These are phyloP conservation scores for Megaceryle maxima DNA, from an alignment of 2,113 vertebrate genomes.

Conservation along the genomic window DNA sequence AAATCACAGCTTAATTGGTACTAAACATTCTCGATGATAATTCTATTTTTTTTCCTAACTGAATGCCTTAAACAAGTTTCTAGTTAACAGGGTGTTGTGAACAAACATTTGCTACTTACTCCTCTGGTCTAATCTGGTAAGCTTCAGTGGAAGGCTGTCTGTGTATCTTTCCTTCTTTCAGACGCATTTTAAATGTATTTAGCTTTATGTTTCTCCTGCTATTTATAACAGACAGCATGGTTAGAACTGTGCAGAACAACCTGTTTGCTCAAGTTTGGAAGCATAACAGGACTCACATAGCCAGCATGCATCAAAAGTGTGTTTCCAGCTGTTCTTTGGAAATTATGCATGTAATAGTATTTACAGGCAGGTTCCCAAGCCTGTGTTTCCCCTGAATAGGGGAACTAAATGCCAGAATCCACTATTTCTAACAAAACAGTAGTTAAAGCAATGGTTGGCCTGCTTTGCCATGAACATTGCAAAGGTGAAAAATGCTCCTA, in stretches of 20 bases:
- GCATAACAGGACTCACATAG: neutral
- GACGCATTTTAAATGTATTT: neutral
- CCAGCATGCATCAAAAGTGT: neutral
- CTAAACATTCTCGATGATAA: neutral
- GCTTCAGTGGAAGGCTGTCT: neutral
- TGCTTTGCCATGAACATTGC: neutral
- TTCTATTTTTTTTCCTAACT: neutral
- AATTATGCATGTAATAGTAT: neutral
- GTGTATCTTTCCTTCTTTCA: neutral
- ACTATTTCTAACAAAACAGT: accelerated
- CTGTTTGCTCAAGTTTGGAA: neutral
- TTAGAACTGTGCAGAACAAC: neutral
- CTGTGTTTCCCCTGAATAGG: neutral
- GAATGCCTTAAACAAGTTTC: neutral
- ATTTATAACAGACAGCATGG: neutral
- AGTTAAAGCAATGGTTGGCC: accelerated
- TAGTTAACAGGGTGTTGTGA: neutral
- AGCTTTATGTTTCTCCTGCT: accelerated
- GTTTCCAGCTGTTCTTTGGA: neutral
- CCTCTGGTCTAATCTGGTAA: neutral
- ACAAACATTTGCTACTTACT: neutral
- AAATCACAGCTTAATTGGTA: neutral
- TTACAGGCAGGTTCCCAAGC: neutral
- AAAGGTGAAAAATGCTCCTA: neutral
- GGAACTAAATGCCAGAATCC: neutral